Evolutionary conservation across 2,888 invertebrate genomes (phyloP).

Genomic region (Epinotia brunnichana): DNA sequence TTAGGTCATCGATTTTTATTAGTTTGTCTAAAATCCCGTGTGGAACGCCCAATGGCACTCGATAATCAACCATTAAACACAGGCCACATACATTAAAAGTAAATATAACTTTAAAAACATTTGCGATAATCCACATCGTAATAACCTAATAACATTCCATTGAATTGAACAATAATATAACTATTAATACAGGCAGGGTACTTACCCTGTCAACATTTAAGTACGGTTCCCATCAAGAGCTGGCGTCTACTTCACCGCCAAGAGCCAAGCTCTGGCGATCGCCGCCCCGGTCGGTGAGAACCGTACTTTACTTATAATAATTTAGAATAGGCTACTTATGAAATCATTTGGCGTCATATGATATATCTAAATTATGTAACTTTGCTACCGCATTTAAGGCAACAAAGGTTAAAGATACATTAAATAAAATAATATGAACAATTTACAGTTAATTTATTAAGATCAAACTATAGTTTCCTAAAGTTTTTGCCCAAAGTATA

Average conservation of each 20-base stretch:
- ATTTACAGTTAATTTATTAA: neutral
- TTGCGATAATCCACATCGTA: constrained; percentile 14
- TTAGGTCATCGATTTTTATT: no score
- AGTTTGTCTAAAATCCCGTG: no score
- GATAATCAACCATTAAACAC: no score
- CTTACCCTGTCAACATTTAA: constrained; percentile 30
- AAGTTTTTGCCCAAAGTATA: neutral
- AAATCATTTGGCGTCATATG: neutral
- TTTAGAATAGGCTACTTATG: constrained; percentile 25
- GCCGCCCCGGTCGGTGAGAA: no score
- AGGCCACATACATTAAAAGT: neutral
- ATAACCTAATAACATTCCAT: constrained; percentile 26
- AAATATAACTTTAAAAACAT: constrained; percentile 10
- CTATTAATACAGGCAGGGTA: constrained; percentile 20
- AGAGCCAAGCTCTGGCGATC: no score
- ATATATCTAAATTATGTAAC: neutral
- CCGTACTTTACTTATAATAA: constrained; percentile 11
- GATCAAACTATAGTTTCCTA: neutral
- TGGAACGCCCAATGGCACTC: no score
- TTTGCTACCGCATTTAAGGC: neutral
- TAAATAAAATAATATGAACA: neutral
- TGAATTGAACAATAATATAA: constrained; percentile 17
- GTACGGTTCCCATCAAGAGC: no score
- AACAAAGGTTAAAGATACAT: neutral
- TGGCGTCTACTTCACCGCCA: no score